phyloP scores from a whole-genome alignment of 2,888 invertebrate genomes.

The Drosophila multiciliata region DNA sequence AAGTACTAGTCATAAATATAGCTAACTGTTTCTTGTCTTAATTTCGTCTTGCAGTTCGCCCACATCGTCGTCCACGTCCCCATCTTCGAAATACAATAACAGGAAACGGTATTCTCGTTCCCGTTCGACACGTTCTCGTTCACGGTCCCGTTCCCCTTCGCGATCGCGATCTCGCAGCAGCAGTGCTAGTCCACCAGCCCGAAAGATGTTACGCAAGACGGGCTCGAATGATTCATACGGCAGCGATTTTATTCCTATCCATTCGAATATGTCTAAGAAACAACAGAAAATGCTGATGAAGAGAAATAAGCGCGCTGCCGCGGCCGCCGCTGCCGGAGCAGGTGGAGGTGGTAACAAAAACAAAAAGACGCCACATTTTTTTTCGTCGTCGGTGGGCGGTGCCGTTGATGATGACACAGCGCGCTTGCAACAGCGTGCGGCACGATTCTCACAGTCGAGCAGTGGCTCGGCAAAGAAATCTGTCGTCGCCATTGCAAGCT shows the following conservation, averaged over 20 bases:
- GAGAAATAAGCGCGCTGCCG: conserved; percentile 79
- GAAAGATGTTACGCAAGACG: conserved; percentile 65
- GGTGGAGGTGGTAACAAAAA: conserved; percentile 79
- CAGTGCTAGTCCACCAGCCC: conserved; percentile 57
- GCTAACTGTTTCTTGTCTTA: neutral
- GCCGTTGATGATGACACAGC: conserved; percentile 91
- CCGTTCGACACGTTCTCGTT: conserved; percentile 65
- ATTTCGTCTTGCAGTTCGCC: conserved; percentile 74
- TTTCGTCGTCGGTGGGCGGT: conserved; percentile 88
- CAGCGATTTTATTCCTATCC: conserved; percentile 79
- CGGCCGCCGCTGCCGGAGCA: conserved; percentile 39
- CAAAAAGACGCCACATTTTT: conserved; percentile 87
- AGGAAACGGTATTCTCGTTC: conserved; percentile 71
- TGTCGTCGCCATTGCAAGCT: conserved; percentile 81
- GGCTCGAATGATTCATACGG: conserved; percentile 85
- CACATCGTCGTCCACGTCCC: conserved; percentile 62
- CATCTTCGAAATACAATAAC: conserved; percentile 69
- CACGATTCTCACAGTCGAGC: conserved; percentile 88
- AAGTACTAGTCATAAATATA: neutral
- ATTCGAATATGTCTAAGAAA: conserved; percentile 73
- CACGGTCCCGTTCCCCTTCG: conserved; percentile 76
- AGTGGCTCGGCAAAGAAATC: conserved; percentile 75
- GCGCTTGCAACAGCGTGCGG: conserved; percentile 94
- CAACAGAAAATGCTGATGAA: conserved; percentile 85
- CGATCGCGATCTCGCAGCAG: conserved; percentile 84